Conservation (phyloP, 1,140 invertebrate genomes). For the Cydia fagiglandana region DNA sequence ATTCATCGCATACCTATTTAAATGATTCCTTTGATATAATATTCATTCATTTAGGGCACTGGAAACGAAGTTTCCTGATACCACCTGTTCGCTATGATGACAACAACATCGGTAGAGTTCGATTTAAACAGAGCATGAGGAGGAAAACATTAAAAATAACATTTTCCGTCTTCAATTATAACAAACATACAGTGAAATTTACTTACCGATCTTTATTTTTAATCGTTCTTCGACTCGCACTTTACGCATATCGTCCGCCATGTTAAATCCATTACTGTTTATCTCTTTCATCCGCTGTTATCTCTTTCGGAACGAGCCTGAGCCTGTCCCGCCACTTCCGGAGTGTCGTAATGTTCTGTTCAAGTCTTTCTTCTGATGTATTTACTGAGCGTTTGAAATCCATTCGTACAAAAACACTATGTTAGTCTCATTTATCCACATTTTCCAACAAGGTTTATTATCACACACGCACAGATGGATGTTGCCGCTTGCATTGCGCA, state of each 20-base stretch:
- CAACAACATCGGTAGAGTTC: slow-evolving; percentile 50
- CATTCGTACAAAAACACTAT: slow-evolving; percentile 48
- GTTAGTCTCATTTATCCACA: slow-evolving; percentile 44
- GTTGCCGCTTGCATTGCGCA: slow-evolving; percentile 64
- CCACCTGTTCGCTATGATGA: slow-evolving; percentile 72
- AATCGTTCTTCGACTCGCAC: slow-evolving; percentile 92
- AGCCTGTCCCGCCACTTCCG: slow-evolving; percentile 78
- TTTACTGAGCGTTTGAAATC: slow-evolving; percentile 50
- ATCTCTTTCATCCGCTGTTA: slow-evolving; percentile 79
- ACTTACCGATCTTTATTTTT: slow-evolving; percentile 93
- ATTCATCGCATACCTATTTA: not conserved
- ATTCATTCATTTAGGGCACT: slow-evolving; percentile 52
- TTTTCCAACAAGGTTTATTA: slow-evolving; percentile 43
- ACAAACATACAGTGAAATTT: slow-evolving; percentile 37
- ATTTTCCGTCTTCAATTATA: not conserved
- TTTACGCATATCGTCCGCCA: slow-evolving; percentile 91
- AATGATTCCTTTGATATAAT: slow-evolving; percentile 32
- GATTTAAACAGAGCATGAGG: not conserved
- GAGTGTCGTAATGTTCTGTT: slow-evolving; percentile 78
- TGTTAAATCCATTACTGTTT: slow-evolving; percentile 88
- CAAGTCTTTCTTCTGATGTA: slow-evolving; percentile 64
- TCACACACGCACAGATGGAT: slow-evolving; percentile 48
- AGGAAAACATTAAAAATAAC: not conserved
- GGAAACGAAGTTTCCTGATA: slow-evolving; percentile 54
- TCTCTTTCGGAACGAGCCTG: slow-evolving; percentile 78